A percentile compares a stretch with the other conserved stretches of the same genome.
Evolutionary conservation across 2,113 vertebrate species (phyloP).

Genomic region (Camelus dromedarius): DNA sequence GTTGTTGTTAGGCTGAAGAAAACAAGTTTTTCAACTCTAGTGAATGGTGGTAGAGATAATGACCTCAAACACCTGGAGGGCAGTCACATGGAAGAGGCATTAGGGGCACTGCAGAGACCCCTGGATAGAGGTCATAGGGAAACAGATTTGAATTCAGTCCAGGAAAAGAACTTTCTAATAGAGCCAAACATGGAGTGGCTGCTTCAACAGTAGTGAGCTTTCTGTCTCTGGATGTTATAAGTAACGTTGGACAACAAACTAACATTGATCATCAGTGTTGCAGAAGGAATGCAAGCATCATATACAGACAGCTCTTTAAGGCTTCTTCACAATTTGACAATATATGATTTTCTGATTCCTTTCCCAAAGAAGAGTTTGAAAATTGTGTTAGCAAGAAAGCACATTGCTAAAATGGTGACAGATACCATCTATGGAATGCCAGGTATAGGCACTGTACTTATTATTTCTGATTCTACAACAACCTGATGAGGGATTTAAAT

Average conservation of each 20-base stretch:
- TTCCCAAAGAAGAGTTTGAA: background rate
- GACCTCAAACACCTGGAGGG: background rate
- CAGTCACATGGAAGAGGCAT: background rate
- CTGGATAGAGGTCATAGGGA: background rate
- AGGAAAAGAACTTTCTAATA: background rate
- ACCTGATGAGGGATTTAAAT: background rate
- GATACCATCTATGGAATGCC: background rate
- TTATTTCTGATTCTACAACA: background rate
- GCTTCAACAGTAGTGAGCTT: conserved; percentile 26
- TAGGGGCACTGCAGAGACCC: background rate
- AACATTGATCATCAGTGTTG: background rate
- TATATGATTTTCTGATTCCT: background rate
- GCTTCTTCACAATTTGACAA: background rate
- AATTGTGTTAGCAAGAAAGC: background rate
- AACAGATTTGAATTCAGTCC: background rate
- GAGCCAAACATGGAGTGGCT: background rate
- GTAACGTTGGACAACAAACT: background rate
- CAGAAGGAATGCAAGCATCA: conserved; percentile 6
- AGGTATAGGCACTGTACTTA: background rate
- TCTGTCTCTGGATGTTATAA: background rate
- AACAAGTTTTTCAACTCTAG: conserved; percentile 33
- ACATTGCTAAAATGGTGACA: background rate
- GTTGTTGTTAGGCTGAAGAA: conserved; percentile 35
- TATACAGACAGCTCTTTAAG: background rate
- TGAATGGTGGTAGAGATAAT: background rate